Conservation (phyloP, 1,140 invertebrate species). For the Meteorus sp. region DNA sequence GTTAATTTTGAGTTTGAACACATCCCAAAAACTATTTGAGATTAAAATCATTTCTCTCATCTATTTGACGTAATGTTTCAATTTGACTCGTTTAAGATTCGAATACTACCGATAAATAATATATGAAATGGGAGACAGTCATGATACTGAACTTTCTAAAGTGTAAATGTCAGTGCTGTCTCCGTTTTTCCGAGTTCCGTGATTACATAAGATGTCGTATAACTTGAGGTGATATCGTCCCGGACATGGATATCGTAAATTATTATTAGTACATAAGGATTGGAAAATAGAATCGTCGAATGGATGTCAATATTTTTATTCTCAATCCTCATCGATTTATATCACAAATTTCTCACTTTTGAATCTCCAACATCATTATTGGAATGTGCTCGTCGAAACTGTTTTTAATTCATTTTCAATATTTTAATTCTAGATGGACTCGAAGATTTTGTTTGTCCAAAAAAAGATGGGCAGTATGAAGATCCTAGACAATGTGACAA, state of each 20-base stretch:
- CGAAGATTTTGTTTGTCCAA: constrained; percentile 74
- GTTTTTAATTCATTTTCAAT: no score
- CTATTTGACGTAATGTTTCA: constrained; percentile 2
- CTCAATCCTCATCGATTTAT: no score
- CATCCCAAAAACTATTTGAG: constrained; percentile 1
- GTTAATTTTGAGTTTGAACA: constrained; percentile 9
- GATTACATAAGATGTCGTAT: constrained; percentile 40
- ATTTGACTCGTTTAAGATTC: not conserved
- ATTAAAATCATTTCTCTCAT: constrained; percentile 3
- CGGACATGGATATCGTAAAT: no score
- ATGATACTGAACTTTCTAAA: constrained; percentile 50
- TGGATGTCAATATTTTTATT: no score
- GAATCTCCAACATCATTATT: no score
- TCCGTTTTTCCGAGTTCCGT: constrained; percentile 26
- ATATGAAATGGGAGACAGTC: constrained; percentile 29
- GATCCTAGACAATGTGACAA: constrained; percentile 82
- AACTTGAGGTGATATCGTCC: no score
- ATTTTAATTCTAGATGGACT: constrained; percentile 59
- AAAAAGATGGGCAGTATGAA: constrained; percentile 74
- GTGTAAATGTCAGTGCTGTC: constrained; percentile 54
- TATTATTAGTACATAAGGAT: no score
- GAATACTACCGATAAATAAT: not conserved
- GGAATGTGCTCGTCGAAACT: no score
- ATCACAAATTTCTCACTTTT: no score
- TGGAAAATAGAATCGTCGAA: no score